A percentile compares a stretch with the other conserved stretches of the same genome.
Evolutionary conservation across 53 echinoderm and acorn worm genomes (phyloP).

Genomic region (Henricia sp.): DNA sequence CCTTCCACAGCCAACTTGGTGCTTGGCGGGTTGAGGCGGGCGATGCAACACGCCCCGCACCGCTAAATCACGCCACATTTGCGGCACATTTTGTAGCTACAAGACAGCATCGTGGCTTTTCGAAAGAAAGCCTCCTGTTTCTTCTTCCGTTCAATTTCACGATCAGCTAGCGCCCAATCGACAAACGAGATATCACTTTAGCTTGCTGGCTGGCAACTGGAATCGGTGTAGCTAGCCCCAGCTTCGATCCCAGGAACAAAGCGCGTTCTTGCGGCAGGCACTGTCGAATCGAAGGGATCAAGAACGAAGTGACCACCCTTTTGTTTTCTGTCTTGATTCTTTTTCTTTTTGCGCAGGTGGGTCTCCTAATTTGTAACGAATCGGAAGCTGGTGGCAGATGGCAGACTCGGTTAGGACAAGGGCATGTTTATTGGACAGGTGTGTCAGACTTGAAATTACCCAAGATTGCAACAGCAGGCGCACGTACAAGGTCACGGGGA

Average conservation of each 20-base stretch:
- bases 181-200: neutral
- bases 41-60: constrained; percentile 17
- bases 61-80: constrained; percentile 44
- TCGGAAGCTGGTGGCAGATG: constrained; percentile 44
- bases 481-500: constrained; percentile 15
- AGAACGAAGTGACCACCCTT: constrained; percentile 23
- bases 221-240: constrained; percentile 1
- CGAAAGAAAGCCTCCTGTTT: constrained; percentile 3
- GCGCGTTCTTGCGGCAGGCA: neutral
- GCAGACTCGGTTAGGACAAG: constrained; percentile 6
- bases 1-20: constrained; percentile 43
- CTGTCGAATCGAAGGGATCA: neutral
- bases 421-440: constrained; percentile 19
- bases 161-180: constrained; percentile 27
- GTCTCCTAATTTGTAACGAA: neutral
- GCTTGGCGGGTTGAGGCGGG: constrained; percentile 14
- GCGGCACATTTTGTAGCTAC: constrained; percentile 43
- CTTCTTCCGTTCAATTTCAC: constrained; percentile 59
- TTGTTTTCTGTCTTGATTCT: neutral
- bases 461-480: constrained; percentile 10
- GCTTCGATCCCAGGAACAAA: neutral
- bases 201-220: neutral
- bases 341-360: constrained; percentile 18
- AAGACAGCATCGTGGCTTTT: neutral
- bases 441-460: constrained; percentile 10